Evolutionary conservation across 2,888 invertebrate genomes (phyloP), one percentile per base, ranked within the genome.

Genomic region (Tiliacea aurago): DNA sequence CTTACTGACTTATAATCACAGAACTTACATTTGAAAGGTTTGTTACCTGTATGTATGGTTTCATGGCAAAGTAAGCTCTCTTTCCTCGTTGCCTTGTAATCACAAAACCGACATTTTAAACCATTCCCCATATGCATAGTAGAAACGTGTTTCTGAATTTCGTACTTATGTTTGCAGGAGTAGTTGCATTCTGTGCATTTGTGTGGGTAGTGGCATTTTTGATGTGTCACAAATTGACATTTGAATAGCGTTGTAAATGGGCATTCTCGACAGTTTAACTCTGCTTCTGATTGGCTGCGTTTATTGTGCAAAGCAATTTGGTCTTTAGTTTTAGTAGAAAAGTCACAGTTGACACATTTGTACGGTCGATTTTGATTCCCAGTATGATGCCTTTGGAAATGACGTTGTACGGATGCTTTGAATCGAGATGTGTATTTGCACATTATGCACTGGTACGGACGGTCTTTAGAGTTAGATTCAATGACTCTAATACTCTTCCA

Each of bases 251-350:
- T 92, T 0, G 84, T 78, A 49, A 91, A 95, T 0, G 86, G 61
- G 66, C 95, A 94, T 0, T 71, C 72, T 3, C 78, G 76, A 62
- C 95, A 95, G 0, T 15, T 68, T 0, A 94, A 64, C 0, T 66
- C 9, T 0, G 72, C 58, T 0, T 89, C 88, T 0, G 92, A 90
- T 15, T 88, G 84, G 62, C 94, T 94, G 0, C 94, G 72, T 76
- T 94, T 94, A n/a, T 91, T 93, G 62, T 95, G 95, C 18, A 95
- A 78, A 0, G 92, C 83, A 10, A 95, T 94, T 56, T 94, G 93
- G 20, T 95, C 95, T 81, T 94, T 93, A 0, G 95, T 95, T 87
- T 95, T 95, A 0, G 95, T 94, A 0, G 92, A 90, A 55, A 94
- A 95, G 43, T 93, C 93, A 64, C 95, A 95, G 59, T 94, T 93